A percentile compares a stretch with the other conserved stretches of the same genome.
Evolutionary conservation across 2,113 vertebrate species (phyloP).

Genomic region (Entomyzon cyanotis): DNA sequence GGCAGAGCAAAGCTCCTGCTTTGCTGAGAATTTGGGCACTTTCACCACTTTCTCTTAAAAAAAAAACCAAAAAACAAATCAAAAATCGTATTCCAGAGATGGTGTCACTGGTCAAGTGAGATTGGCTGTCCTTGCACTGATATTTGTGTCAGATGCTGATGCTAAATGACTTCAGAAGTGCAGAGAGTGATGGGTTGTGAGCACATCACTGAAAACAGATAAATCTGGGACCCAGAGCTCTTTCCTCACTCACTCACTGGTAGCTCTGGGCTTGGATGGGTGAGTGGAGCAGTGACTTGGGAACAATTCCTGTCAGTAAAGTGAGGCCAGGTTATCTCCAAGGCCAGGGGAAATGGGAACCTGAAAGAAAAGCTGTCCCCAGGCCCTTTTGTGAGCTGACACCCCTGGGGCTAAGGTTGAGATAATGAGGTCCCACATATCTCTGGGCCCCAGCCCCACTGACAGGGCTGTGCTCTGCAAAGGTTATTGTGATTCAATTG

Average conservation of each 20-base stretch:
- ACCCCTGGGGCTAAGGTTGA: conserved; percentile 8
- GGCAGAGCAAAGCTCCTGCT: not conserved
- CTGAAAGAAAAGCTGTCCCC: not conserved
- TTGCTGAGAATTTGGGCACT: not conserved
- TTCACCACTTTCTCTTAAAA: not conserved
- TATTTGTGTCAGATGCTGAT: not conserved
- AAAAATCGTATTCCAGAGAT: not conserved
- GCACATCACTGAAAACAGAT: not conserved
- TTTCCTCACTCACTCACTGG: not conserved
- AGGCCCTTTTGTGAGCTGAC: not conserved
- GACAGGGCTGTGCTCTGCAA: not conserved
- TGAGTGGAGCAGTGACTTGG: fast-evolving
- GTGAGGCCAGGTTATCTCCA: not conserved
- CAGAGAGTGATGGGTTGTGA: not conserved
- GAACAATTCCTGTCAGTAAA: not conserved
- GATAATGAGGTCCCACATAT: conserved; percentile 33
- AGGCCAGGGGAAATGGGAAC: not conserved
- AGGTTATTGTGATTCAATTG: conserved; percentile 62
- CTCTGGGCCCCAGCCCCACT: conserved; percentile 38
- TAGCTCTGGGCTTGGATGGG: not conserved
- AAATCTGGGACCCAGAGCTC: not conserved
- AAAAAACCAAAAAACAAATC: not conserved
- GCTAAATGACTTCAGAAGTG: not conserved
- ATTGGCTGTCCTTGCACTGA: not conserved
- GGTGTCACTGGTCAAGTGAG: not conserved